Percentiles rank a stretch among this genome's conserved stretches.
Evolutionary conservation across 2,888 invertebrate genomes (phyloP).

Genomic region (Esperia sulphurella): DNA sequence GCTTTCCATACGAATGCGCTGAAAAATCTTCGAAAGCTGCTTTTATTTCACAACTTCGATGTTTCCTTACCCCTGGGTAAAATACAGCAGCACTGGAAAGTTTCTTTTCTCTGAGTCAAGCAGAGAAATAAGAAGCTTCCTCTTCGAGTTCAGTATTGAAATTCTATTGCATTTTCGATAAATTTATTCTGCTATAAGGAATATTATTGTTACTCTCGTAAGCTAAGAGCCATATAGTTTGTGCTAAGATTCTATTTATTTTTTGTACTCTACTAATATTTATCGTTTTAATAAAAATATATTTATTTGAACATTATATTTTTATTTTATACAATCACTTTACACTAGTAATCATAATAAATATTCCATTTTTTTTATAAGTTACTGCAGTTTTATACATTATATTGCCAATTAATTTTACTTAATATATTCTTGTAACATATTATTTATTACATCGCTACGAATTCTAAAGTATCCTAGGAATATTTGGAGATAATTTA

Average conservation of each 20-base stretch:
- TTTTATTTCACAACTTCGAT: conserved; percentile 12
- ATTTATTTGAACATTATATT: conserved; percentile 8
- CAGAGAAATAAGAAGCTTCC: conserved; percentile 74
- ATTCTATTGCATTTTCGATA: conserved; percentile 24
- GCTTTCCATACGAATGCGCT: conserved; percentile 18
- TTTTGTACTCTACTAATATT: conserved; percentile 54
- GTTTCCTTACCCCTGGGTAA: conserved; percentile 37
- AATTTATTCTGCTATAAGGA: conserved; percentile 18
- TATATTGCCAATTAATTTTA: too few relatives aligned
- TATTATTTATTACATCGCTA: too few relatives aligned
- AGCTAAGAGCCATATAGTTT: conserved; percentile 1
- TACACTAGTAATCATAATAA: background rate
- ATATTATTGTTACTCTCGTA: background rate
- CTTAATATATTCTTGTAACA: too few relatives aligned
- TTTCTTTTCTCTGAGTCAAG: conserved; percentile 71
- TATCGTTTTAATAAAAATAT: conserved; percentile 17
- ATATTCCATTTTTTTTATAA: background rate
- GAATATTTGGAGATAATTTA: too few relatives aligned
- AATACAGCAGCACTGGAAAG: conserved; percentile 36
- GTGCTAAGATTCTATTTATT: conserved; percentile 59
- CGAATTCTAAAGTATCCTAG: too few relatives aligned
- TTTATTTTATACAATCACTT: background rate
- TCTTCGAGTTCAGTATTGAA: conserved; percentile 13
- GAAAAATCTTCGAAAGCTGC: conserved; percentile 1
- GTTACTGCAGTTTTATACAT: background rate